Base-by-base conservation (phyloP, 2,888 invertebrate genomes). In the Molorchus minor region DNA sequence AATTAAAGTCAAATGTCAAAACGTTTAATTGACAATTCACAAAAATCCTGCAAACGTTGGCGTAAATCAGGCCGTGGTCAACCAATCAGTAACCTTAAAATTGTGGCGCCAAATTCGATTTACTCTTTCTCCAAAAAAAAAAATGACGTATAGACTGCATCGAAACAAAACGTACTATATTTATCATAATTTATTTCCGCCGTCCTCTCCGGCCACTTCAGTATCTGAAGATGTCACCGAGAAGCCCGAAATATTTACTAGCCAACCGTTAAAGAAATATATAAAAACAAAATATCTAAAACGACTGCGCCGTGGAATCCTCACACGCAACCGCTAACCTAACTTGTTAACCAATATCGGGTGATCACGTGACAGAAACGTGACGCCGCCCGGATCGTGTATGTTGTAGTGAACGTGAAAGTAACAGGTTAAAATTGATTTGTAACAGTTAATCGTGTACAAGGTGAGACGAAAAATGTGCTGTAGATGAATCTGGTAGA, bases 301-400 rank as follows among this genome's bases (percentile, higher is more conserved):
- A 59, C 56, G 56, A 64, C 60, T 67, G 57, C 47, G 51, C 52
- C 30, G 25, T 47, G 35, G 12, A 30, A 12, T 19, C 56, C 45
- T 49, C 52, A 56, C 61, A 60, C 57, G 57, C 38, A 54, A 60
- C 61, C 36, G 58, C 56, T 64, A 54, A 49, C 19, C 41, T 52
- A 51, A 40, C 56, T 53, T 61, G 61, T 64, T 64, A 61, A 66
- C 63, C 65, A 67, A 35, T 45, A 36, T 49, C 53, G 58, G 41
- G 47, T 53, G 47, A 58, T 57, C 62, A 67, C 63, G 67, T 69
- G 65, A 64, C 53, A 35, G 21, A 49, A 35, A 35, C 58, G 62
- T 62, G 61, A 12, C 55, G 36, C 40, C n/a, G n/a, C n/a, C n/a
- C 41, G 13, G 25, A 55, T 53, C 35, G 60, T 43, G 43, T 55